phyloP scores from a whole-genome alignment of 35 echinoderm and acorn worm species.

The Heliocidaris erythrogramma region DNA sequence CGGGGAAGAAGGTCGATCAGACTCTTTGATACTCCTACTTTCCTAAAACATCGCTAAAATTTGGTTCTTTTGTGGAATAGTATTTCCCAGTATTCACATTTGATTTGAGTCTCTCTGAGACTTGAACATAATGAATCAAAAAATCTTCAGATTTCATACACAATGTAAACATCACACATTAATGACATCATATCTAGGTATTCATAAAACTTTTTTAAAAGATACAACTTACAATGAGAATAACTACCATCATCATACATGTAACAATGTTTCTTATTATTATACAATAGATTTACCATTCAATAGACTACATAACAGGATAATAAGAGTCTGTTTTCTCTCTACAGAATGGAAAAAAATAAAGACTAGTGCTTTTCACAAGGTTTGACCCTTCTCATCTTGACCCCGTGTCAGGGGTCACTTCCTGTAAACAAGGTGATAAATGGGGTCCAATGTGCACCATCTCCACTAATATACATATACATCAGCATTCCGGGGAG shows the following conservation, averaged over 20 bases:
- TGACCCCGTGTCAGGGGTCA: not conserved
- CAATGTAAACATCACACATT: constrained; percentile 40
- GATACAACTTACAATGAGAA: constrained; percentile 18
- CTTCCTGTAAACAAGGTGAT: constrained; percentile 9
- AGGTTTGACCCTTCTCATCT: not conserved
- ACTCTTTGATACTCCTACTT: constrained; percentile 3
- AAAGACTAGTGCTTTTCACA: constrained; percentile 10
- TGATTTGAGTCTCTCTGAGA: constrained; percentile 14
- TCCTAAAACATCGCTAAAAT: constrained; percentile 18
- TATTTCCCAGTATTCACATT: constrained; percentile 26
- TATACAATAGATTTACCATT: constrained; percentile 24
- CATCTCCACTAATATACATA: not conserved
- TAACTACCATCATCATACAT: constrained; percentile 36
- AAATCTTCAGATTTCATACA: constrained; percentile 1
- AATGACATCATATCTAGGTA: constrained; percentile 10
- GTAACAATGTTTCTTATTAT: constrained; percentile 41
- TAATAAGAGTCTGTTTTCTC: constrained; percentile 9
- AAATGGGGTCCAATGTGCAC: not conserved
- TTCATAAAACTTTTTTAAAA: constrained; percentile 41
- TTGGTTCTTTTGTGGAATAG: constrained; percentile 32
- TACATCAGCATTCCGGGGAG: not conserved
- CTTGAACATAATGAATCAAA: constrained; percentile 13
- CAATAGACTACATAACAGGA: constrained; percentile 20
- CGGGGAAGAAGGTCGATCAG: not conserved
- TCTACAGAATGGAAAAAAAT: constrained; percentile 8